phyloP scores from a whole-genome alignment of 2,113 vertebrate genomes.

The Siphamia tubifer region DNA sequence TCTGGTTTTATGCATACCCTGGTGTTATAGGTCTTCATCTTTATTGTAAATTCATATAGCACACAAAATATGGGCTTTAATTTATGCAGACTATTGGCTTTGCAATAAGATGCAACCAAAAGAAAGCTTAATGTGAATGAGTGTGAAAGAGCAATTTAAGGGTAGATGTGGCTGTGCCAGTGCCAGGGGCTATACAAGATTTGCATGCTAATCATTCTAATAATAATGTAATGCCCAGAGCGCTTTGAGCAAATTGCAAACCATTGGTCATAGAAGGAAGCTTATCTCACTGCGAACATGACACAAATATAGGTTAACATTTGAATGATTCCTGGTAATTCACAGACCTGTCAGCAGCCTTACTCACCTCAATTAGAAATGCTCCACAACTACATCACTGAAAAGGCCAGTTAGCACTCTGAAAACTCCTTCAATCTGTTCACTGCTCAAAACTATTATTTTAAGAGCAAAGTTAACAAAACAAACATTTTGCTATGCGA shows the following conservation, averaged over 20 bases:
- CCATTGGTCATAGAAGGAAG: conserved; percentile 74
- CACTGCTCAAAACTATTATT: background rate
- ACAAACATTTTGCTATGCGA: background rate
- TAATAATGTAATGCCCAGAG: conserved; percentile 81
- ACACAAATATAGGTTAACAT: conserved; percentile 73
- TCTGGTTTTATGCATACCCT: background rate
- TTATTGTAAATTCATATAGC: conserved; percentile 42
- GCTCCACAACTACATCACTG: conserved; percentile 14
- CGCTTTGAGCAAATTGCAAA: conserved; percentile 77
- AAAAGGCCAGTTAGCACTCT: background rate
- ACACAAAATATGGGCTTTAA: conserved; percentile 57
- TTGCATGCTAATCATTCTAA: conserved; percentile 85
- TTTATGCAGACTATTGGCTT: conserved; percentile 72
- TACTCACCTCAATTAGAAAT: conserved; percentile 67
- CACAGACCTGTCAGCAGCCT: conserved; percentile 57
- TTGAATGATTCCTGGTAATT: conserved; percentile 67
- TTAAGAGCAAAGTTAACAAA: fast-evolving
- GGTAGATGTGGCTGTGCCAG: conserved; percentile 75
- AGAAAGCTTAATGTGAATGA: conserved; percentile 77
- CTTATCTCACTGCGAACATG: conserved; percentile 75
- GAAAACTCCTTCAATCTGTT: background rate
- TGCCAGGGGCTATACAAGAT: conserved; percentile 79
- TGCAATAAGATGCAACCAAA: conserved; percentile 79
- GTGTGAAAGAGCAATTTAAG: conserved; percentile 82
- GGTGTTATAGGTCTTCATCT: conserved; percentile 23